phyloP scores from a whole-genome alignment of 2,797 vertebrate species.

The Gadopsis marmoratus region DNA sequence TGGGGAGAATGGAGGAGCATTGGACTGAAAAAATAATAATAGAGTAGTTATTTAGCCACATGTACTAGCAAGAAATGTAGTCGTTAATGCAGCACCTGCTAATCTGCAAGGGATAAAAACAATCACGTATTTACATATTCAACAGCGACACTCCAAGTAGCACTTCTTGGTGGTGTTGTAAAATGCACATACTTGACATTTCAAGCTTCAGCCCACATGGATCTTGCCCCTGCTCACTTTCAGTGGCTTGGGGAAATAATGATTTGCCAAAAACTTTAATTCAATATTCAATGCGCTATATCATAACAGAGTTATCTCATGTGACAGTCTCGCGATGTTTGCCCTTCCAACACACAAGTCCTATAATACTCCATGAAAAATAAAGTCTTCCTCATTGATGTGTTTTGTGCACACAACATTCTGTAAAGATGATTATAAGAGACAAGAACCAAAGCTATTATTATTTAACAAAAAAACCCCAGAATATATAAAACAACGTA shows the following conservation, averaged over 20 bases:
- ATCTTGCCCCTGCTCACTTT: too few relatives aligned
- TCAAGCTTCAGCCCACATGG: not conserved
- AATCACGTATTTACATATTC: not conserved
- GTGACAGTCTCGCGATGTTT: not conserved
- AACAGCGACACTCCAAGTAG: not conserved
- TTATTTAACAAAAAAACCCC: not conserved
- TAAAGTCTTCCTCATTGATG: not conserved
- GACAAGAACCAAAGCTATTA: not conserved
- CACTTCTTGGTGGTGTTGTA: not conserved
- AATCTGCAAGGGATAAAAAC: not conserved
- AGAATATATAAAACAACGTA: not conserved
- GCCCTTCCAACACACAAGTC: not conserved
- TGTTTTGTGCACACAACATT: not conserved
- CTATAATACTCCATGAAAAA: not conserved
- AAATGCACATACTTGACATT: not conserved
- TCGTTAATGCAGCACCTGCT: not conserved
- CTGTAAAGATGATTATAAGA: not conserved
- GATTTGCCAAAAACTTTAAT: not conserved
- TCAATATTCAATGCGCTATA: not conserved
- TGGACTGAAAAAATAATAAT: not conserved
- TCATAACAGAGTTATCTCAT: too few relatives aligned
- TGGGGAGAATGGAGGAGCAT: not conserved
- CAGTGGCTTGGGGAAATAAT: not conserved
- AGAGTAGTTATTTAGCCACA: not conserved
- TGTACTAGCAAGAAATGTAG: not conserved